These are phyloP conservation scores for Sarcophaga bullata DNA, from an alignment of 1,140 invertebrate genomes.

Conservation along the genomic window DNA sequence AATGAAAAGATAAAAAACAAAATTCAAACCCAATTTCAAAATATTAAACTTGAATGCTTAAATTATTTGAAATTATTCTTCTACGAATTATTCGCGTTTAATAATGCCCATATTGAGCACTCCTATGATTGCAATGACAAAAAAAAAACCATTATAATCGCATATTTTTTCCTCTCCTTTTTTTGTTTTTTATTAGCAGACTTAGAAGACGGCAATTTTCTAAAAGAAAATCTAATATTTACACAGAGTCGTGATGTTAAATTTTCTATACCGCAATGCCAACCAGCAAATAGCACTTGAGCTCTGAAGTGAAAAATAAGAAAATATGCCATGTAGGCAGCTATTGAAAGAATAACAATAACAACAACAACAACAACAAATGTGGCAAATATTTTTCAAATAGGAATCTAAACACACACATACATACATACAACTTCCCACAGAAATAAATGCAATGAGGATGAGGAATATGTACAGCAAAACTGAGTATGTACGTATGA, in stretches of 20 bases:
- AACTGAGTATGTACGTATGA: neutral
- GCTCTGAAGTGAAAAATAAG: neutral
- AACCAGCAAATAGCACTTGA: neutral
- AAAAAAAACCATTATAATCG: too few species aligned
- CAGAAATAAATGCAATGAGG: neutral
- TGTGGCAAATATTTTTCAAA: neutral
- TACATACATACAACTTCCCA: neutral
- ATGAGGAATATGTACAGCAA: neutral
- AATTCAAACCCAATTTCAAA: too few species aligned
- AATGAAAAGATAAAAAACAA: too few species aligned
- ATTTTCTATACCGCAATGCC: slow-evolving; percentile 24
- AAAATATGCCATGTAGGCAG: neutral
- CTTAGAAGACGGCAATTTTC: neutral
- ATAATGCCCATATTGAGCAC: too few species aligned
- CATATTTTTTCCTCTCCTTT: too few species aligned
- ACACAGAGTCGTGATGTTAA: slow-evolving; percentile 14
- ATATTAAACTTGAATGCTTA: too few species aligned
- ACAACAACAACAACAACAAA: neutral
- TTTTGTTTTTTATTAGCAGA: too few species aligned
- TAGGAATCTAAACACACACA: neutral
- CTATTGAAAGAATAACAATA: neutral
- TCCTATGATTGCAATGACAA: too few species aligned
- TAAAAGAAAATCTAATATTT: slow-evolving; percentile 8
- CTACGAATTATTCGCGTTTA: too few species aligned
- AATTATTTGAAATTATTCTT: too few species aligned